These are phyloP conservation scores for Spatulosminthurus flaviceps DNA, from an alignment of 2,888 invertebrate genomes.

Conservation along the genomic window DNA sequence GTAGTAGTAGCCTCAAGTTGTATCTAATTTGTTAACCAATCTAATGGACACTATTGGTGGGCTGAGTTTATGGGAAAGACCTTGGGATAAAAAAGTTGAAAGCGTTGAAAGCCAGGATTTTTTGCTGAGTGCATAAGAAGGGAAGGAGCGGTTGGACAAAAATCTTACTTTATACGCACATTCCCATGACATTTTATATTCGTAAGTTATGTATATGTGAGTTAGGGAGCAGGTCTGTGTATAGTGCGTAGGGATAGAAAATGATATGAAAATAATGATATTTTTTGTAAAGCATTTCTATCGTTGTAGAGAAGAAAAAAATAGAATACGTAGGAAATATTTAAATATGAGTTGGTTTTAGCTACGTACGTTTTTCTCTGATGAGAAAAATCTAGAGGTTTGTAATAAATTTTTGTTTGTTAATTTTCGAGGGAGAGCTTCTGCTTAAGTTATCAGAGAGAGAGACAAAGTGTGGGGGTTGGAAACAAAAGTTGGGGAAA, in stretches of 20 bases:
- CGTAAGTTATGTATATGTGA: no score
- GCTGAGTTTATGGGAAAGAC: not conserved
- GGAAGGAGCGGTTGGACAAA: not conserved
- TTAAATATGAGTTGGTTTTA: not conserved
- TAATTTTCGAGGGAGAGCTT: not conserved
- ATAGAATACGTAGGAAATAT: no score
- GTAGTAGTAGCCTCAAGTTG: no score
- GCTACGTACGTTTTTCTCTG: not conserved
- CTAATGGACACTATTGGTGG: not conserved
- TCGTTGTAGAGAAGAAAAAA: no score
- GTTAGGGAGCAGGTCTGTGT: no score
- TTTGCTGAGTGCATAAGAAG: not conserved
- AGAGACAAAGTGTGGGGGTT: no score
- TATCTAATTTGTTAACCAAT: not conserved
- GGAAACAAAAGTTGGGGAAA: no score
- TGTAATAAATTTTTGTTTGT: not conserved
- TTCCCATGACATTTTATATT: no score
- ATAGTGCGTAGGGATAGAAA: no score
- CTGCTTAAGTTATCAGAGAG: not conserved
- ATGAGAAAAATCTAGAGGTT: not conserved
- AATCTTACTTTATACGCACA: no score
- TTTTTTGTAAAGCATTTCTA: no score
- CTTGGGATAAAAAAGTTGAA: not conserved
- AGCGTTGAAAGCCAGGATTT: not conserved
- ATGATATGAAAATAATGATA: no score